Evolutionary conservation across 2,888 invertebrate species (phyloP).

Genomic region (Ormyrus pomaceus): DNA sequence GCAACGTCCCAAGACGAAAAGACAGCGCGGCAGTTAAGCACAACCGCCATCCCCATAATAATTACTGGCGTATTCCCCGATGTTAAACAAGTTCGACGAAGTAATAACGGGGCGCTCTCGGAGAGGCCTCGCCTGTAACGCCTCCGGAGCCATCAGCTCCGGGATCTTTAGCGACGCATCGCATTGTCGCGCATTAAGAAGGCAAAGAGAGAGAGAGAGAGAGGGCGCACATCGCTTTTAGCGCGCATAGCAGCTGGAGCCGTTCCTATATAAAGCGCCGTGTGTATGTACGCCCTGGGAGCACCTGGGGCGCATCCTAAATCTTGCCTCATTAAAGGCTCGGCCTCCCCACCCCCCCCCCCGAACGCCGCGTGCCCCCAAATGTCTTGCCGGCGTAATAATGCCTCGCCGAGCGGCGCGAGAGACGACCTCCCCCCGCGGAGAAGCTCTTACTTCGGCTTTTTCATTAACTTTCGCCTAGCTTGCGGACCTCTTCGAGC

Average conservation of each 20-base stretch:
- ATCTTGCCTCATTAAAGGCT: conserved; percentile 69
- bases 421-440: background rate
- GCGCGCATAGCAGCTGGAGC: background rate
- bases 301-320: conserved; percentile 69
- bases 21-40: background rate
- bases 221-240: background rate
- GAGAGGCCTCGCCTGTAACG: no score
- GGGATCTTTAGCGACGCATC: no score
- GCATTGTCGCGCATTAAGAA: conserved; percentile 3
- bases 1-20: background rate
- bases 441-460: background rate
- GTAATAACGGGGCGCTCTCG: background rate
- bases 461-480: conserved; percentile 34
- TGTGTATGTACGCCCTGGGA: conserved; percentile 43
- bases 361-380: background rate
- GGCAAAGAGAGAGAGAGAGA: background rate
- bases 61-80: background rate
- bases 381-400: conserved; percentile 30
- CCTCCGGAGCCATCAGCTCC: no score
- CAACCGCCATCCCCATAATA: no score
- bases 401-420: background rate
- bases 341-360: background rate
- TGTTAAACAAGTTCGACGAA: conserved; percentile 10
- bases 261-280: background rate
- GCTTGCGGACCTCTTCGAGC: background rate